A percentile compares a stretch with the other conserved stretches of the same genome.
These are phyloP conservation scores for Gambusia affinis DNA, from an alignment of 2,113 vertebrate genomes.

Conservation along the genomic window DNA sequence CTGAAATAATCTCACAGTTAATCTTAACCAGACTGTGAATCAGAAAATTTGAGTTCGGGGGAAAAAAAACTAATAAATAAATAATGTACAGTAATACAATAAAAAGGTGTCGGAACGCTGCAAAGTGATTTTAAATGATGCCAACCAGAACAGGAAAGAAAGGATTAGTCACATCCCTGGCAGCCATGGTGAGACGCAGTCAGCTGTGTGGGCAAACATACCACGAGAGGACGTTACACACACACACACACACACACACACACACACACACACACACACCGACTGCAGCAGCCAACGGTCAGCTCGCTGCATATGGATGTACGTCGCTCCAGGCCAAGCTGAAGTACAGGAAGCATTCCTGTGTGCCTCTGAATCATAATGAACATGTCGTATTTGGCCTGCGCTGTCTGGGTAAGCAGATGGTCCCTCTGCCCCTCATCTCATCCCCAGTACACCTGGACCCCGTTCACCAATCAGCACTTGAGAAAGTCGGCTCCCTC, in stretches of 20 bases:
- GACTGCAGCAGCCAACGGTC: constrained; percentile 25
- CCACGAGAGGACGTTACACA: background rate
- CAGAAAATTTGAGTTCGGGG: too few relatives aligned
- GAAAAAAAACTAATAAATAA: too few relatives aligned
- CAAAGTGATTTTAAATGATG: constrained; percentile 16
- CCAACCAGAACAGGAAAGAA: constrained; percentile 38
- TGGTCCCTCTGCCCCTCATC: constrained; percentile 56
- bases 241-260: constrained; percentile 32
- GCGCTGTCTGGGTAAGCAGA: constrained; percentile 64
- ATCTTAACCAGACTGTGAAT: too few relatives aligned
- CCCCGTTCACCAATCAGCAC: constrained; percentile 47
- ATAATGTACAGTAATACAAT: too few relatives aligned
- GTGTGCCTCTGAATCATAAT: constrained; percentile 58
- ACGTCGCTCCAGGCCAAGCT: constrained; percentile 27
- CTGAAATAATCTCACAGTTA: too few relatives aligned
- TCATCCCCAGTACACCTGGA: constrained; percentile 65
- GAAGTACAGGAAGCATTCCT: constrained; percentile 40
- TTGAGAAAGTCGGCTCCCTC: constrained; percentile 30
- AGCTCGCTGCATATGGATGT: constrained; percentile 51
- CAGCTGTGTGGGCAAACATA: constrained; percentile 30
- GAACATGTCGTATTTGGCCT: constrained; percentile 69
- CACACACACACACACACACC: constrained; percentile 5
- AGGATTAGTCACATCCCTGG: constrained; percentile 50
- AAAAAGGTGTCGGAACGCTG: background rate
- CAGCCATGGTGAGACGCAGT: constrained; percentile 33